These are phyloP conservation scores for Mormyrops attenuatus DNA, from an alignment of 2,797 vertebrate genomes.

Conservation along the genomic window DNA sequence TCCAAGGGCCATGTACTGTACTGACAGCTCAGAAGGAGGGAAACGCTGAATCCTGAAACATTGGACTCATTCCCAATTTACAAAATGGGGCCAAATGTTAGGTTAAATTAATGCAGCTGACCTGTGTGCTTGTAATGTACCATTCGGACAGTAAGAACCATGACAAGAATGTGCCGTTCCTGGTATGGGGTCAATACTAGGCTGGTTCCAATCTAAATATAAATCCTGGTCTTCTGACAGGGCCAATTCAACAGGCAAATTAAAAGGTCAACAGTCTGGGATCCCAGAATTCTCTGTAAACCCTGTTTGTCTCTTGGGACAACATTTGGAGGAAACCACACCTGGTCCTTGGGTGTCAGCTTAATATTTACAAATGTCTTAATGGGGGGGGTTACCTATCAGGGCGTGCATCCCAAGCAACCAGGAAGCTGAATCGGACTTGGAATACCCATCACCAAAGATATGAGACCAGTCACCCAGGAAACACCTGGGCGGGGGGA, in stretches of 20 bases:
- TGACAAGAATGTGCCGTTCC: background rate
- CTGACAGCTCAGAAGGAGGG: background rate
- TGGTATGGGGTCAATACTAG: background rate
- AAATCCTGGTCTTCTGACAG: background rate
- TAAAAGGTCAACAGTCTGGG: background rate
- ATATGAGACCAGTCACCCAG: background rate
- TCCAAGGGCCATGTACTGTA: background rate
- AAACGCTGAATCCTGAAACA: background rate
- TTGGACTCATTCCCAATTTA: background rate
- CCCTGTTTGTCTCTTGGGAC: background rate
- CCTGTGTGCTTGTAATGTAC: background rate
- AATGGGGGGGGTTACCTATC: background rate
- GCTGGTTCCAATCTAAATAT: background rate
- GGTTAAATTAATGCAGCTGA: background rate
- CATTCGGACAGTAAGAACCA: background rate
- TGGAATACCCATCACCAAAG: background rate
- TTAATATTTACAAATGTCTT: background rate
- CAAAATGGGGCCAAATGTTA: background rate
- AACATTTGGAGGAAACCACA: background rate
- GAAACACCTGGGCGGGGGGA: background rate
- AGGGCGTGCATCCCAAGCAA: background rate
- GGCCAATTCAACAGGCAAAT: background rate
- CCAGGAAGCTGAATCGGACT: background rate
- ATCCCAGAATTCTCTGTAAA: background rate
- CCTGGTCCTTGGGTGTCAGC: background rate